Conservation (phyloP, 2,888 invertebrate genomes). For the Trichogramma evanescens region DNA sequence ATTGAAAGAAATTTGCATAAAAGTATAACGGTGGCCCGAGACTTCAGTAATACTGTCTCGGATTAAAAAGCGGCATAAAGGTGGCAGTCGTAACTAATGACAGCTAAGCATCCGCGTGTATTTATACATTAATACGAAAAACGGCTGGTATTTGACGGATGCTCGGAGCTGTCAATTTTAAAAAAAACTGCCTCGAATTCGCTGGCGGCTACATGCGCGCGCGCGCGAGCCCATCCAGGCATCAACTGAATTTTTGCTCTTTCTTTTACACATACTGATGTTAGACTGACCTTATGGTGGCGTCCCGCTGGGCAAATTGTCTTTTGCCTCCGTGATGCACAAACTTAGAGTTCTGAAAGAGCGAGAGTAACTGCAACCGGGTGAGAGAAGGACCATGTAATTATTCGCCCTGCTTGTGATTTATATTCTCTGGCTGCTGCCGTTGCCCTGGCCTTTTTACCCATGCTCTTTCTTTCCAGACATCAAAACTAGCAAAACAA, state of each 20-base stretch:
- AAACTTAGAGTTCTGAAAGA: no score
- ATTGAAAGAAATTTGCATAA: no score
- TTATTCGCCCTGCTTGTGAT: slow-evolving; percentile 44
- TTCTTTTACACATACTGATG: background rate
- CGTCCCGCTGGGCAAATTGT: slow-evolving; percentile 47
- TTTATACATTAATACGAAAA: background rate
- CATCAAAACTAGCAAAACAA: background rate
- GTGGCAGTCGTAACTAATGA: no score
- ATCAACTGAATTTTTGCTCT: no score
- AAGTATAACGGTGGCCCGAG: no score
- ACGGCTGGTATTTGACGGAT: slow-evolving; percentile 30
- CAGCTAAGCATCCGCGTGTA: no score
- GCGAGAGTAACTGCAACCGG: slow-evolving; percentile 32
- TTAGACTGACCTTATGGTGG: slow-evolving; percentile 7
- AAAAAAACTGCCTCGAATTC: slow-evolving; percentile 36
- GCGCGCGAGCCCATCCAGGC: slow-evolving; percentile 16
- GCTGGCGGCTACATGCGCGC: slow-evolving; percentile 25
- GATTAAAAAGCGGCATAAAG: no score
- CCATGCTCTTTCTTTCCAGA: slow-evolving; percentile 1
- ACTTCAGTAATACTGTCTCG: no score
- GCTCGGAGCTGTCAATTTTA: slow-evolving; percentile 42
- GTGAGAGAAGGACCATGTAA: slow-evolving; percentile 40
- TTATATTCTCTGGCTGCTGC: slow-evolving; percentile 31
- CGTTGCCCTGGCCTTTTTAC: background rate
- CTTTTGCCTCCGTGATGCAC: slow-evolving; percentile 42